Conservation (phyloP, 1,140 invertebrate species). For the Teleogryllus occipitalis region DNA sequence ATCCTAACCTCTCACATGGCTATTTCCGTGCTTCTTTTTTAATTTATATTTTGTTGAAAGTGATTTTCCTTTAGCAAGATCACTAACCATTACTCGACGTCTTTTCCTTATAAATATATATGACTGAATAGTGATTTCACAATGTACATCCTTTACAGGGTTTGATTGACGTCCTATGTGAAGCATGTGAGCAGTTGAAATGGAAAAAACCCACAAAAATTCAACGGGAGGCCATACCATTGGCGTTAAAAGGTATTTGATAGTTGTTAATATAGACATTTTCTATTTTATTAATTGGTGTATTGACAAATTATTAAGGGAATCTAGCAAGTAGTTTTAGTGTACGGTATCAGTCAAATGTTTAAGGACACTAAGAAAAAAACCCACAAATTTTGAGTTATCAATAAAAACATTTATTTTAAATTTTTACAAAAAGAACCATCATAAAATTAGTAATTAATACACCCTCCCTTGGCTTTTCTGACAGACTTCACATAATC, state of each 20-base stretch:
- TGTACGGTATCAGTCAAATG: too few species aligned
- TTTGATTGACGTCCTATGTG: slow-evolving; percentile 81
- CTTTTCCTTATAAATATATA: not conserved
- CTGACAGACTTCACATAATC: too few species aligned
- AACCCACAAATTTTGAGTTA: too few species aligned
- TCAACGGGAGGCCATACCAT: slow-evolving; percentile 86
- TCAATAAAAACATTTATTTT: too few species aligned
- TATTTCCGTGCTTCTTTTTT: slow-evolving; percentile 19
- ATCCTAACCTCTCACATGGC: not conserved
- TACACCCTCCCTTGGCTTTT: too few species aligned
- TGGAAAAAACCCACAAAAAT: slow-evolving; percentile 93
- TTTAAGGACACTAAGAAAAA: too few species aligned
- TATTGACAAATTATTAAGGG: not conserved
- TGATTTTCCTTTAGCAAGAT: not conserved
- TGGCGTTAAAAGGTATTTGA: slow-evolving; percentile 67
- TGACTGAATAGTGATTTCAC: not conserved
- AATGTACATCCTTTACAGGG: slow-evolving; percentile 50
- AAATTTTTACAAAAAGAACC: too few species aligned
- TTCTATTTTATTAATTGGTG: not conserved
- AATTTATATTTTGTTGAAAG: not conserved
- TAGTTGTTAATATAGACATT: not conserved
- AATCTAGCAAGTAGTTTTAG: not conserved
- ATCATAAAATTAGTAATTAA: too few species aligned
- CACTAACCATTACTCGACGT: not conserved
- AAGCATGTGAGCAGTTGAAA: slow-evolving; percentile 85